phyloP scores from a whole-genome alignment of 2,888 invertebrate species.

The Sinopyrophorus schimmeli region DNA sequence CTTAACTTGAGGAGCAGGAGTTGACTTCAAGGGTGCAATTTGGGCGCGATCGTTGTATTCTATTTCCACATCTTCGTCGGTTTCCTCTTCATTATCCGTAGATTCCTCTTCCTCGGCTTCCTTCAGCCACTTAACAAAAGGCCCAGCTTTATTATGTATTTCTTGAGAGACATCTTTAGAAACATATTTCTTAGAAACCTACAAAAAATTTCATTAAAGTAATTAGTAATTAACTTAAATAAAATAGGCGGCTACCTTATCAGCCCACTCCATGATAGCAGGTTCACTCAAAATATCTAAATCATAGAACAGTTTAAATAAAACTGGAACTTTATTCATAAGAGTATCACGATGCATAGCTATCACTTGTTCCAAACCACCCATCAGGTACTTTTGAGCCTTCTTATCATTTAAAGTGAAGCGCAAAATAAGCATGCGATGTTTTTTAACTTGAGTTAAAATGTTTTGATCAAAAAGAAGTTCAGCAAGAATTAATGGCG shows the following conservation, averaged over 20 bases:
- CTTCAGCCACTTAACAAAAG: slow-evolving; percentile 95
- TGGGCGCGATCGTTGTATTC: slow-evolving; percentile 89
- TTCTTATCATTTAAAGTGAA: slow-evolving; percentile 81
- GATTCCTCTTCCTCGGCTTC: slow-evolving; percentile 95
- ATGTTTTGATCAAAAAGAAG: slow-evolving; percentile 74
- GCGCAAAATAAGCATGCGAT: slow-evolving; percentile 78
- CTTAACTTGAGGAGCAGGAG: slow-evolving; percentile 52
- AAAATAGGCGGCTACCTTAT: slow-evolving; percentile 66
- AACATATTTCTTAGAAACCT: slow-evolving; percentile 86
- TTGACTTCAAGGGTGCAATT: slow-evolving; percentile 71
- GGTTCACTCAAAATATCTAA: slow-evolving; percentile 93
- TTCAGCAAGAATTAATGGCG: slow-evolving; percentile 91
- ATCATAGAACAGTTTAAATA: slow-evolving; percentile 83
- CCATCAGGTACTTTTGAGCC: slow-evolving; percentile 89
- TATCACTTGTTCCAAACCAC: slow-evolving; percentile 93
- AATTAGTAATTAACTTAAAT: slow-evolving; percentile 2
- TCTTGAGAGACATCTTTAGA: slow-evolving; percentile 87
- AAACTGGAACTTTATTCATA: slow-evolving; percentile 74
- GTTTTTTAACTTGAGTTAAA: slow-evolving; percentile 71
- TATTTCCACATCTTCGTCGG: slow-evolving; percentile 71
- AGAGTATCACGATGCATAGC: slow-evolving; percentile 76
- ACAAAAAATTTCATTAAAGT: background rate
- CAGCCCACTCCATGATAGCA: slow-evolving; percentile 92
- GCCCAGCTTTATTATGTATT: slow-evolving; percentile 88
- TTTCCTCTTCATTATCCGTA: slow-evolving; percentile 72